phyloP scores from a whole-genome alignment of 2,888 invertebrate genomes.

The Macroteleia sp. region DNA sequence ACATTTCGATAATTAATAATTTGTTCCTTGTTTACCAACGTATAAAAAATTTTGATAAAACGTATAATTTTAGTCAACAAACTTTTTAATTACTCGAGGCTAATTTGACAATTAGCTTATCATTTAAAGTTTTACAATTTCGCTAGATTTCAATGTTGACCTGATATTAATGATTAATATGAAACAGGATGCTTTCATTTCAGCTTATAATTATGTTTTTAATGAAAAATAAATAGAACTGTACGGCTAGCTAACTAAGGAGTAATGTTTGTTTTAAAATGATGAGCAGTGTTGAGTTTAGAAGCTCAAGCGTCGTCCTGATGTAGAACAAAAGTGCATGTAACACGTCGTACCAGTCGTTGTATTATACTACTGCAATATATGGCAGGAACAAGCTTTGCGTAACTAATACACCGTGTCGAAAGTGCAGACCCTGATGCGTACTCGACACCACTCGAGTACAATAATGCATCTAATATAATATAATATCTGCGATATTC shows the following conservation, averaged over 20 bases:
- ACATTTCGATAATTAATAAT: no score
- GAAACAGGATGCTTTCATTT: no score
- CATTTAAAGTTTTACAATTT: no score
- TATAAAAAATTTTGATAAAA: no score
- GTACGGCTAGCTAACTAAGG: not conserved
- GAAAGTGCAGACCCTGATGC: conserved; percentile 73
- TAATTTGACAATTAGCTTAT: no score
- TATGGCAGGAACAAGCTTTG: conserved; percentile 54
- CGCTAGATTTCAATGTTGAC: no score
- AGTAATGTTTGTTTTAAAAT: conserved; percentile 34
- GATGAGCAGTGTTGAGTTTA: conserved; percentile 17
- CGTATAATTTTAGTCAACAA: no score
- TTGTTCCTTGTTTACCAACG: no score
- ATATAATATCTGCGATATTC: conserved; percentile 72
- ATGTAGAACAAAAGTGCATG: not conserved
- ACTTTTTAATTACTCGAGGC: no score
- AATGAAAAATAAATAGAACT: conserved; percentile 27
- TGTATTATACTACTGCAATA: conserved; percentile 62
- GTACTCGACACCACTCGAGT: conserved; percentile 75
- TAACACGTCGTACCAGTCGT: conserved; percentile 58
- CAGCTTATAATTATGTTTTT: not conserved
- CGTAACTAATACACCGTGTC: conserved; percentile 80
- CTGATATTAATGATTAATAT: no score
- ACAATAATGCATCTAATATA: conserved; percentile 69
- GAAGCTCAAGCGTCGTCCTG: not conserved